Evolutionary conservation across 2,113 vertebrate species (phyloP).

Genomic region (Halichoerus grypus): DNA sequence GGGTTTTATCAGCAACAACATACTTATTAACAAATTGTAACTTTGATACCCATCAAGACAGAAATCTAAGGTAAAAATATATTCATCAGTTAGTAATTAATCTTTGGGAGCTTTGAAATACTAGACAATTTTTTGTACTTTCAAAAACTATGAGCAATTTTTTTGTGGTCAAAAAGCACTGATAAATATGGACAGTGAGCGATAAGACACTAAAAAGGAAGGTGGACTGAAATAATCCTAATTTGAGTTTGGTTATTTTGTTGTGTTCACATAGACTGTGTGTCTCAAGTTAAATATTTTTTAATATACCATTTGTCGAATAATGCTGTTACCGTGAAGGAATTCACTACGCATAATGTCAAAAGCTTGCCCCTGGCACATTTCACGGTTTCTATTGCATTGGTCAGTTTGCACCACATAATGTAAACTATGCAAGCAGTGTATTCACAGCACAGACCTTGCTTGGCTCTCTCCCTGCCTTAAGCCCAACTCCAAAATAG

Average conservation of each 20-base stretch:
- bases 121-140: constrained; percentile 50
- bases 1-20: constrained; percentile 88
- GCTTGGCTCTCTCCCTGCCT: constrained; percentile 81
- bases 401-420: constrained; percentile 87
- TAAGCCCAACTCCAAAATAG: constrained; percentile 79
- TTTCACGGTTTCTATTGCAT: constrained; percentile 86
- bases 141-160: constrained; percentile 74
- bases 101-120: constrained; percentile 84
- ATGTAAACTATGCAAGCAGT: constrained; percentile 88
- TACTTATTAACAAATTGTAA: constrained; percentile 94
- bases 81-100: constrained; percentile 80
- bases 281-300: constrained; percentile 86
- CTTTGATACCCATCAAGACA: constrained; percentile 93
- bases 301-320: constrained; percentile 77
- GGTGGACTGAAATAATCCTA: constrained; percentile 77
- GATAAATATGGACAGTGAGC: constrained; percentile 82
- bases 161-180: constrained; percentile 79
- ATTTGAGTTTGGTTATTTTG: constrained; percentile 77
- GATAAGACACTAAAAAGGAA: constrained; percentile 84
- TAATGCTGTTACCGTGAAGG: constrained; percentile 83
- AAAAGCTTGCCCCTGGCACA: constrained; percentile 86
- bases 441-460: constrained; percentile 86
- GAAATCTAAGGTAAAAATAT: constrained; percentile 81
- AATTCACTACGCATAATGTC: constrained; percentile 86
- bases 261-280: constrained; percentile 80